Evolutionary conservation across 2,888 invertebrate genomes (phyloP), one percentile per base, ranked within the genome.

Genomic region (Schizaphis graminum): DNA sequence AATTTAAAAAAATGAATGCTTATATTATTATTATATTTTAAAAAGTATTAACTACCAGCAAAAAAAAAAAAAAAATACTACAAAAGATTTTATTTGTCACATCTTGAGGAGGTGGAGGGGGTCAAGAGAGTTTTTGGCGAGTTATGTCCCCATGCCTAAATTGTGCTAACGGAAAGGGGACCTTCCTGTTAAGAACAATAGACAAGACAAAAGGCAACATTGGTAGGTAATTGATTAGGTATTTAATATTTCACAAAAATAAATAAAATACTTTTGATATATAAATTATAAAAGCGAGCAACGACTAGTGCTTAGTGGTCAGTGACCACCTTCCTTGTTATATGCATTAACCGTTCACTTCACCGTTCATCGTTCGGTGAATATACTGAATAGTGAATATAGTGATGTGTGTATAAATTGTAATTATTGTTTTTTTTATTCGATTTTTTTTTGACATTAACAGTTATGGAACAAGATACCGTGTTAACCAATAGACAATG

Each of bases 401-500:
- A 77, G 77, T 8, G 35, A 77, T 77, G 77, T 77, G 77, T 77
- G 67, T 67, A 53, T 35, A 77, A 77, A 35, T 77, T 77, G 28
- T 86, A 44, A 86, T 44, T 44, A 44, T 86, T 47, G 44, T 21
- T 26, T 86, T 47, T 44, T 86, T 44, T 47, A 28, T 47, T 44
- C 86, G 44, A 16, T 88, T 53, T n/a, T 88, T 56, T 89, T 44
- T 56, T 28, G 26, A 26, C 26, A 77, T 89, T 91, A 84, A 91
- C 56, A 56, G 91, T 91, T 91, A 53, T 84, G 85, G 57, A 86
- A 67, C 61, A 67, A 92, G 92, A 93, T 93, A 93, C 53, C 77
- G 88, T 49, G 77, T 56, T 56, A 77, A 87, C 91, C 91, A 92
- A 92, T 92, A 49, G 91, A 92, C 88, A 89, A 89, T 88, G 67